Conservation (phyloP, 2,797 vertebrate genomes). For the Chromobotia macracanthus region DNA sequence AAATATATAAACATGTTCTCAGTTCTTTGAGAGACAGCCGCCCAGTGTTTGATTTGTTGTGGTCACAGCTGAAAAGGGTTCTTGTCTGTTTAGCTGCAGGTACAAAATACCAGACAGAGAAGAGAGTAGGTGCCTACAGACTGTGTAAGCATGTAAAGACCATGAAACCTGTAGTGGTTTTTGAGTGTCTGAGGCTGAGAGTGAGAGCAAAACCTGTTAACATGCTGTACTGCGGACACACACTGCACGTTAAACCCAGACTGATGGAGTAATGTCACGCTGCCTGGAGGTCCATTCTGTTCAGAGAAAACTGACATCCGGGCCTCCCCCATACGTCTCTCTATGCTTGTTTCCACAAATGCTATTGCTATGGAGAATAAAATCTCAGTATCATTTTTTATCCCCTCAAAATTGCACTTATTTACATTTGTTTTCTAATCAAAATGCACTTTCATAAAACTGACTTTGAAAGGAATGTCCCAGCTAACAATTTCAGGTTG, state of each 20-base stretch:
- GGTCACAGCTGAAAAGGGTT: conserved; percentile 12
- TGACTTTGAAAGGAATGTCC: conserved; percentile 37
- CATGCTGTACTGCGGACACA: conserved; percentile 59
- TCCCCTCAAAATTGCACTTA: background rate
- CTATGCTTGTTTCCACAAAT: background rate
- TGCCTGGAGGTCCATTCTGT: conserved; percentile 65
- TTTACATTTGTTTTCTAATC: conserved; percentile 20
- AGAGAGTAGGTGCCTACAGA: background rate
- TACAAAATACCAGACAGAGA: background rate
- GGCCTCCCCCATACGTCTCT: conserved; percentile 49
- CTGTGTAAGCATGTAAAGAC: background rate
- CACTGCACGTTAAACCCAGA: conserved; percentile 64
- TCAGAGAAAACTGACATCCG: conserved; percentile 38
- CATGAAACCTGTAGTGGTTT: conserved; percentile 13
- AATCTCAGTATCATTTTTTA: conserved; percentile 3
- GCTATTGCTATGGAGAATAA: background rate
- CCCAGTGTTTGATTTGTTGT: conserved; percentile 5
- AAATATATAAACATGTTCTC: background rate
- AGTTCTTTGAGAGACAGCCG: conserved; percentile 9
- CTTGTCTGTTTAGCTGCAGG: conserved; percentile 36
- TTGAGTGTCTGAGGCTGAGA: conserved; percentile 41
- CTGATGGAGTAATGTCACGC: conserved; percentile 66
- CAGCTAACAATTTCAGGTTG: too few relatives aligned
- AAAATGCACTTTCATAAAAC: conserved; percentile 34
- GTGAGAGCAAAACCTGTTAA: conserved; percentile 56